Base-by-base conservation (phyloP, 2,888 invertebrate genomes). In the Mantis religiosa region DNA sequence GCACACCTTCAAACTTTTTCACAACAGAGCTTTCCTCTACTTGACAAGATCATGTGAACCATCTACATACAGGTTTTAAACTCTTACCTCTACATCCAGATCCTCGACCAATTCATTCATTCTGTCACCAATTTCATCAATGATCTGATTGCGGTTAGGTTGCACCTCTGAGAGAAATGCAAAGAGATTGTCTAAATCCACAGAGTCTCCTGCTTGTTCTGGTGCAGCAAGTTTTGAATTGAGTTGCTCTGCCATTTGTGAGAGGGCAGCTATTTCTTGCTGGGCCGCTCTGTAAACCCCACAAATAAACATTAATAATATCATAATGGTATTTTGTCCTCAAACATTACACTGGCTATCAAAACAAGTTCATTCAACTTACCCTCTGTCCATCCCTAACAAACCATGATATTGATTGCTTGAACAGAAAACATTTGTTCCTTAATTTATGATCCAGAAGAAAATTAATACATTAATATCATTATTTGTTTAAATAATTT, bases 101-200 rank as follows among this genome's bases (percentile, higher is more conserved):
- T 97, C 97, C 92, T 96, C 96, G 2, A 97, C 97, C 6, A 98
- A 94, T 91, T 96, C 95, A 92, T 97, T 96, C 97, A 98, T 97
- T 91, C 96, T 96, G 92, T 97, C 96, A 0, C 97, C 97, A 83
- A 98, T 97, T 93, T 97, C 97, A 25, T 97, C 97, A 88, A 97
- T 96, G 28, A 96, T 93, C 86, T 95, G 95, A 90, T 96, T 96
- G 91, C 94, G 95, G 25, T 94, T 94, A 1, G 94, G 94, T 90
- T 95, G 95, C 82, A 97, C 96, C 91, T 98, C 98, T 0, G 97
- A 97, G 30, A 98, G 94, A 93, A 98, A 98, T 89, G 97, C 97
- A 93, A 98, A 98, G 91, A 98, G 94, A 93, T 98, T 98, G 93
- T 98, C 98, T 91, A 98, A 93, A 92, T 98, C 98, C 0, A 98